Evolutionary conservation across 2,888 invertebrate genomes (phyloP).

Genomic region (Lacanobia oleracea): DNA sequence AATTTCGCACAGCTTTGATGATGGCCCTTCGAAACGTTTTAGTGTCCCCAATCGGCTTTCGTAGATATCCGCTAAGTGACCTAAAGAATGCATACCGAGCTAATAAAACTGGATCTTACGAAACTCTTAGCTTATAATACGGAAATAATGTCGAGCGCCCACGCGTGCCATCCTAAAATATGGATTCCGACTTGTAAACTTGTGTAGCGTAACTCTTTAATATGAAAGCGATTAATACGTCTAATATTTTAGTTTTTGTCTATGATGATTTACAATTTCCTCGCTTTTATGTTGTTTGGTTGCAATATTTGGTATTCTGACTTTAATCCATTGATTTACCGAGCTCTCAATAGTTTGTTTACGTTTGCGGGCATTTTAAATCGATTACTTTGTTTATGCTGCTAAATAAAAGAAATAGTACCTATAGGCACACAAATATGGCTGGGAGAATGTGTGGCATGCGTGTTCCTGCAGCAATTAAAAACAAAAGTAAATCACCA

Average conservation of each 20-base stretch:
- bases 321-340: slow-evolving; percentile 66
- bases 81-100: slow-evolving; percentile 74
- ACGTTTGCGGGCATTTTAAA: slow-evolving; percentile 30
- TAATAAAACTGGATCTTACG: slow-evolving; percentile 79
- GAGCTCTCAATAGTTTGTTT: slow-evolving; percentile 37
- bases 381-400: slow-evolving; percentile 26
- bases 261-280: slow-evolving; percentile 68
- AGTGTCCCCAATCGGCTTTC: slow-evolving; percentile 75
- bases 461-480: slow-evolving; percentile 47
- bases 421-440: slow-evolving; percentile 5
- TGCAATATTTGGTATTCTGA: slow-evolving; percentile 65
- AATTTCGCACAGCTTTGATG: slow-evolving; percentile 80
- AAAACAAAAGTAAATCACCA: slow-evolving; percentile 60
- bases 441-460: slow-evolving; percentile 30
- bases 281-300: slow-evolving; percentile 63
- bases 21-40: slow-evolving; percentile 76
- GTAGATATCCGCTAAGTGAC: slow-evolving; percentile 84
- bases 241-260: slow-evolving; percentile 69
- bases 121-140: slow-evolving; percentile 77
- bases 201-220: slow-evolving; percentile 71
- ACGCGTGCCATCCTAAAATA: slow-evolving; percentile 71
- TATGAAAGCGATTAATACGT: slow-evolving; percentile 72
- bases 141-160: slow-evolving; percentile 80
- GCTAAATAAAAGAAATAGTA: slow-evolving; percentile 23
- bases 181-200: slow-evolving; percentile 70